Conservation (phyloP, 2,888 invertebrate species). For the Cylindroiulus punctatus region DNA sequence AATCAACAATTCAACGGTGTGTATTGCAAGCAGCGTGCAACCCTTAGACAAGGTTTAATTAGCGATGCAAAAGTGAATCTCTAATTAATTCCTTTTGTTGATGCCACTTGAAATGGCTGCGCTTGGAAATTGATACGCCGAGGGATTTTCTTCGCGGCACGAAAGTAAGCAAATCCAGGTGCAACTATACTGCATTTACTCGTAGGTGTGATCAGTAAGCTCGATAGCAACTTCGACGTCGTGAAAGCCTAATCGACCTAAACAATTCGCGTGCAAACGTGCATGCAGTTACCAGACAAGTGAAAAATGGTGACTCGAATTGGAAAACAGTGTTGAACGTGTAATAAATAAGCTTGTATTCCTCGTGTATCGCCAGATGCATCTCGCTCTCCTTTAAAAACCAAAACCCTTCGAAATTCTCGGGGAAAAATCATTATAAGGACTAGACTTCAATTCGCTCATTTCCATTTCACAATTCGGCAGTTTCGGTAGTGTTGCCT, state of each 20-base stretch:
- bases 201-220: not conserved
- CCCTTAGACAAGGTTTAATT: not conserved
- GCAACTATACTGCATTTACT: not conserved
- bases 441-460: too few species aligned
- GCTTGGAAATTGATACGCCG: not conserved
- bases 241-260: not conserved
- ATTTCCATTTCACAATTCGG: too few species aligned
- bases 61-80: not conserved
- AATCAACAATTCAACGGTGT: not conserved
- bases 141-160: not conserved
- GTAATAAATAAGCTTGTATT: constrained; percentile 6
- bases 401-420: not conserved
- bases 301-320: not conserved
- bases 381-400: not conserved
- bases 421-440: not conserved
- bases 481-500: too few species aligned
- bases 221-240: not conserved
- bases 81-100: not conserved
- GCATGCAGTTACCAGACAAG: too few species aligned
- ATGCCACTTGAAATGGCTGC: not conserved
- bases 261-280: not conserved
- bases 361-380: too few species aligned
- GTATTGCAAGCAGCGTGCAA: constrained; percentile 3
- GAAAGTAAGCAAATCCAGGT: not conserved
- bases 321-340: not conserved